Evolutionary conservation across 2,113 vertebrate genomes (phyloP), one percentile per base, ranked within the genome.

Genomic region (Pluvialis apricaria): DNA sequence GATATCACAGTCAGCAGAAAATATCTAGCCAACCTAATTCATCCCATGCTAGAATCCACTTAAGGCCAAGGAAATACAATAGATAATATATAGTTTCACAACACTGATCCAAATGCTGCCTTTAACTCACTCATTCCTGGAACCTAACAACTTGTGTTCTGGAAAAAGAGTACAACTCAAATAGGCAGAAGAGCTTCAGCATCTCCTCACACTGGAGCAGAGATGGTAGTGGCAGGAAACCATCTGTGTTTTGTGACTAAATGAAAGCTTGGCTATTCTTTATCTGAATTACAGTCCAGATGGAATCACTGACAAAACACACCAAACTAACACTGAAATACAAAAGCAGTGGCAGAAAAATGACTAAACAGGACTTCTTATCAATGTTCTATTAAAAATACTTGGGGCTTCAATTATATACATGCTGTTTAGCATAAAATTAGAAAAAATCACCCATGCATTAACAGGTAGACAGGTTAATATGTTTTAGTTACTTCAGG

Each of bases 1-100:
- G 98, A 98, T 97, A 97, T 77, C 90, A 88, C 76, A 96, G 97
- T 97, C 97, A 97, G 98, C 97, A 98, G 98, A 96, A 98, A 97
- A 94, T 96, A 97, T 96, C 90, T 62, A n/a, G 93, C 88, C 86
- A 89, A 65, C 97, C 95, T 95, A 77, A 97, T 96, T 97, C 91
- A 60, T 94, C 92, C 94, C 49, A 90, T 89, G 84, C 96, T 97
- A 86, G 72, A 96, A 85, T 68, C 96, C 96, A 88, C 96, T 97
- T 95, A 88, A 97, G 95, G 97, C 90, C 97, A 68, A 42, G 87
- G 95, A 97, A 97, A 98, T 95, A 97, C 92, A 92, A 92, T 96
- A 93, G 96, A 96, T 96, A 95, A 88, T 79, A 96, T 96, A 91
- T 68, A 92, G 91, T 93, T 91, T 72, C 93, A 82, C 78, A 89